Evolutionary conservation across 2,888 invertebrate genomes (phyloP).

Genomic region (Brenthis hecate): DNA sequence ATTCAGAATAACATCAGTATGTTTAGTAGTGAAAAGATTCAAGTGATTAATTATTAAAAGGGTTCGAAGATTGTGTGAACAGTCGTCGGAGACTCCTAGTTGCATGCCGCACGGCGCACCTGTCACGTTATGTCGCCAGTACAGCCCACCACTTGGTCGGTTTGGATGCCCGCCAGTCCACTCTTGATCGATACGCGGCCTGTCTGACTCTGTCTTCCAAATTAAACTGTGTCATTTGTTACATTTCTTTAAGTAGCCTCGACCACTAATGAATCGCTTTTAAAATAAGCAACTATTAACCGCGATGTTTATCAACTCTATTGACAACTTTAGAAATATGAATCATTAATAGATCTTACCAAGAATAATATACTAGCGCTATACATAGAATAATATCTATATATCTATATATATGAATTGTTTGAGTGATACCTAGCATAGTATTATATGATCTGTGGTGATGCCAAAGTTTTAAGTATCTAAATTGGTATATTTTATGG

Average conservation of each 20-base stretch:
- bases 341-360: slow-evolving; percentile 27
- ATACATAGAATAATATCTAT: not conserved
- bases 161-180: slow-evolving; percentile 75
- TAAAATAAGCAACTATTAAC: slow-evolving; percentile 52
- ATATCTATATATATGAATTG: too few relatives aligned
- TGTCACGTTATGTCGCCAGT: slow-evolving; percentile 74
- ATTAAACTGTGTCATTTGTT: slow-evolving; percentile 80
- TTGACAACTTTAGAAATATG: slow-evolving; percentile 31
- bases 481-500: too few relatives aligned
- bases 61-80: slow-evolving; percentile 49
- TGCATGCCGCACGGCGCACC: slow-evolving; percentile 70
- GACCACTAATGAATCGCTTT: slow-evolving; percentile 65
- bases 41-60: slow-evolving; percentile 30
- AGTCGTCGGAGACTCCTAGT: slow-evolving; percentile 70
- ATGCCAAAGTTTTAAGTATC: too few relatives aligned
- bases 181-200: slow-evolving; percentile 74
- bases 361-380: not conserved
- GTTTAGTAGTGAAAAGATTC: slow-evolving; percentile 7
- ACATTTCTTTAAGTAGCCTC: slow-evolving; percentile 72
- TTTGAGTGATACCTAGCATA: too few relatives aligned
- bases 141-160: slow-evolving; percentile 77
- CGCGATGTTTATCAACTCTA: slow-evolving; percentile 41
- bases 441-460: too few relatives aligned
- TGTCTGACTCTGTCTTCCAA: slow-evolving; percentile 79
- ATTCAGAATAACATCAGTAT: not conserved